Conservation (phyloP, 2,797 vertebrate genomes). For the Orientallactaga sibirica region DNA sequence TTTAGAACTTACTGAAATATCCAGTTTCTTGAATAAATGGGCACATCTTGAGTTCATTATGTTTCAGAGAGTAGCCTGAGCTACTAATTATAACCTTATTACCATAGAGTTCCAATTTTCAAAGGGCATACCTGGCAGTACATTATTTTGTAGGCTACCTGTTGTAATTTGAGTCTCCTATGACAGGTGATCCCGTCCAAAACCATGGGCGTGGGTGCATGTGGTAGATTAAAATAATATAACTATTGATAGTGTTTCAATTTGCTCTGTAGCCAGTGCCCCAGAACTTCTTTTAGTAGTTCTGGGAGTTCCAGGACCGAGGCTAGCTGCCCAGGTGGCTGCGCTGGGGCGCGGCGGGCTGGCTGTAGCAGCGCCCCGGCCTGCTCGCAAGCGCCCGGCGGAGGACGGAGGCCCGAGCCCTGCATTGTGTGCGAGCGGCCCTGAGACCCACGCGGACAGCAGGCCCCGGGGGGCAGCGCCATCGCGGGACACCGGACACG, state of each 20-base stretch:
- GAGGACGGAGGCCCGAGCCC: neutral
- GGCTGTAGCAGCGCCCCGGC: neutral
- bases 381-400: neutral
- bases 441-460: neutral
- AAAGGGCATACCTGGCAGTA: neutral
- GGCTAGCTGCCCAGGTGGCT: neutral
- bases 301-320: neutral
- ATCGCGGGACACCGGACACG: conserved; percentile 71
- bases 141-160: neutral
- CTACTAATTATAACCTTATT: neutral
- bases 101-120: neutral
- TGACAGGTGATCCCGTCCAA: neutral
- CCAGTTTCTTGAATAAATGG: neutral
- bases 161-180: neutral
- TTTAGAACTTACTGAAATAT: neutral
- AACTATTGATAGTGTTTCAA: neutral
- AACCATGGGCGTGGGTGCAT: neutral
- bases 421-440: neutral
- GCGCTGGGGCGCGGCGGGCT: neutral
- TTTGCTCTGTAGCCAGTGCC: neutral
- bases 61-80: neutral
- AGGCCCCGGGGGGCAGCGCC: conserved; percentile 57
- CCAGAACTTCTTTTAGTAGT: neutral
- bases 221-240: neutral
- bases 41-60: neutral